Evolutionary conservation across 2,888 invertebrate genomes (phyloP), one percentile per base, ranked within the genome.

Genomic region (Acleris emargana): DNA sequence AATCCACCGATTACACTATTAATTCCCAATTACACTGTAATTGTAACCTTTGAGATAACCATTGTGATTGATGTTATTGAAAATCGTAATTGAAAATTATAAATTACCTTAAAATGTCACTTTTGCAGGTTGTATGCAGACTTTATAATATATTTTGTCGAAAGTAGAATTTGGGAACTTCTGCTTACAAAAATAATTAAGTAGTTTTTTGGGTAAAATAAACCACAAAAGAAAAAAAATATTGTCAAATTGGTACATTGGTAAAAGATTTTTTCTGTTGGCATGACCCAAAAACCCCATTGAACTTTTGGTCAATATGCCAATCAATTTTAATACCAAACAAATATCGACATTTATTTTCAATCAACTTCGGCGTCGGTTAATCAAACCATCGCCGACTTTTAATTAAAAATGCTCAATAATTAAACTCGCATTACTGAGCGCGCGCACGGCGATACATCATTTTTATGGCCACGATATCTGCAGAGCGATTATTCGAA

Each of bases 381-480:
- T 38, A 38, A 38, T 64, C 64, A 64, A 64, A 52, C n/a, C 52
- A 32, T 18, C 52, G 42, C 42, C 45, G 45, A n/a, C 42, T n/a
- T 64, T 64, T 59, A 64, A 64, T 64, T 64, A 64, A 64, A 60
- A 61, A 55, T 72, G 70, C 72, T 68, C 71, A 68, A 70, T 73
- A 71, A 75, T 76, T 74, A 74, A 71, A 75, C 72, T 71, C 68
- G 70, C 70, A 73, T 73, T 73, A 72, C 60, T 51, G 64, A 70
- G 66, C 54, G 53, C 52, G 59, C 11, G 28, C 64, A 25, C 51
- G 59, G 28, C 61, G 55, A 68, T 75, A 68, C 68, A 69, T 73
- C 72, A 74, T 67, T 67, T 73, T 73, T 73, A 73, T 72, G 67
- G 69, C 68, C 20, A 55, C 53, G 54, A 64, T 62, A 54, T 42